Evolutionary conservation across 2,797 vertebrate genomes (phyloP), one percentile per base, ranked within the genome.

Genomic region (Siniperca obscura): DNA sequence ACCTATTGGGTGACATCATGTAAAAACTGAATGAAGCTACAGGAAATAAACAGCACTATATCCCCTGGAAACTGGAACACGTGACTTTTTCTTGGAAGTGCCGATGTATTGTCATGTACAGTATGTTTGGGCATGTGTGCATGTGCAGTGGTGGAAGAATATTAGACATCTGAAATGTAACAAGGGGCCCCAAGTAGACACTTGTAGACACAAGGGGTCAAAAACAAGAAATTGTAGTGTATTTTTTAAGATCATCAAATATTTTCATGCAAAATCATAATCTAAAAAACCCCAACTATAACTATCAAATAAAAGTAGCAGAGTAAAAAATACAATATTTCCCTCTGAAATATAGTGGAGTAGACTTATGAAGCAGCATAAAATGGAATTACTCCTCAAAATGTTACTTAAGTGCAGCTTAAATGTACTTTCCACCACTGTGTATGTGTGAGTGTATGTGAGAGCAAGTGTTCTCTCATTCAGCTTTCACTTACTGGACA

Each of bases 41-140:
- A 62, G 44, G 21, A n/a, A 77, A 77, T 65, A 53, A 85, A 81
- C 9, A 56, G 12, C 27, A 71, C 21, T 12, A 0, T 40, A 6
- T 57, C 42, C 5, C 46, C 59, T 70, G 42, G 25, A 50, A 75
- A 57, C 25, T 42, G 42, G 27, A 34, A 9, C 8, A 13, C 9
- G 1, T 11, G 40, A 11, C 7, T 13, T 44, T 42, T 40, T 27
- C 50, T 22, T 40, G 9, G 1, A 46, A 2, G 27, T 30, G 21
- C 44, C 11, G 38, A 22, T 60, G 27, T 72, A 17, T 19, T 11
- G 7, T 11, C 3, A 10, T 25, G 40, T 14, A 30, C 30, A 30
- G 30, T 30, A 8, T 57, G 40, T 30, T 16, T 62, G 53, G 1
- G 17, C 7, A 44, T n/a, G 36, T 69, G 56, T 74, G 38, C n/a